Conservation (phyloP, 2,888 invertebrate genomes). For the Diaphora mendica region DNA sequence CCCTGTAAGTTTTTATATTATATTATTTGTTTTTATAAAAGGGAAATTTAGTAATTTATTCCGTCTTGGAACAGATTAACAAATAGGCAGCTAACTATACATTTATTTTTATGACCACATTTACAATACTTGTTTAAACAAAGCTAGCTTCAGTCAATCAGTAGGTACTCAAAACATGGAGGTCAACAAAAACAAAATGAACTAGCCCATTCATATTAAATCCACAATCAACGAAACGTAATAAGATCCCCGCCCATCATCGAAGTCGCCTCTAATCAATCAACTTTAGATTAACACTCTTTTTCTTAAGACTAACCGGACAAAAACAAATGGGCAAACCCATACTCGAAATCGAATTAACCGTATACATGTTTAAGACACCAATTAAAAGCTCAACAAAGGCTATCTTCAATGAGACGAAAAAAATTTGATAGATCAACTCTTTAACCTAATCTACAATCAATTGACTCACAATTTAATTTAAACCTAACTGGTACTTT, state of each 20-base stretch:
- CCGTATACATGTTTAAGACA: constrained; percentile 81
- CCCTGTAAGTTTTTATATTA: too few species aligned
- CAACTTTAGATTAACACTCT: constrained; percentile 82
- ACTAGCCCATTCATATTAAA: constrained; percentile 55
- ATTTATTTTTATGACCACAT: neutral
- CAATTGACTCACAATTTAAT: constrained; percentile 44
- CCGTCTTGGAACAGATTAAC: neutral
- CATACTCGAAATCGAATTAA: constrained; percentile 82
- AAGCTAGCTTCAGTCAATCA: constrained; percentile 8
- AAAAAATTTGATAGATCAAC: constrained; percentile 85
- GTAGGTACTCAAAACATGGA: constrained; percentile 30
- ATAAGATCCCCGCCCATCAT: constrained; percentile 69
- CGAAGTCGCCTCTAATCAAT: constrained; percentile 79
- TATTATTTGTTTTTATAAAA: too few species aligned
- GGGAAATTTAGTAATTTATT: too few species aligned
- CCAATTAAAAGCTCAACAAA: constrained; percentile 85
- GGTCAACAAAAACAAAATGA: constrained; percentile 52
- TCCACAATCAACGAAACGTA: constrained; percentile 63
- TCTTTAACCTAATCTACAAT: constrained; percentile 83
- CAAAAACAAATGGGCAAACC: constrained; percentile 81
- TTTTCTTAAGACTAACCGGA: constrained; percentile 65
- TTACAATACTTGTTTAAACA: neutral
- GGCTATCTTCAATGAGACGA: constrained; percentile 84
- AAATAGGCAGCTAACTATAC: neutral
- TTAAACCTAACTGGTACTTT: constrained; percentile 33